Percentiles rank a stretch among this genome's conserved stretches.
Evolutionary conservation across 2,797 vertebrate species (phyloP).

Genomic region (Otus scops): DNA sequence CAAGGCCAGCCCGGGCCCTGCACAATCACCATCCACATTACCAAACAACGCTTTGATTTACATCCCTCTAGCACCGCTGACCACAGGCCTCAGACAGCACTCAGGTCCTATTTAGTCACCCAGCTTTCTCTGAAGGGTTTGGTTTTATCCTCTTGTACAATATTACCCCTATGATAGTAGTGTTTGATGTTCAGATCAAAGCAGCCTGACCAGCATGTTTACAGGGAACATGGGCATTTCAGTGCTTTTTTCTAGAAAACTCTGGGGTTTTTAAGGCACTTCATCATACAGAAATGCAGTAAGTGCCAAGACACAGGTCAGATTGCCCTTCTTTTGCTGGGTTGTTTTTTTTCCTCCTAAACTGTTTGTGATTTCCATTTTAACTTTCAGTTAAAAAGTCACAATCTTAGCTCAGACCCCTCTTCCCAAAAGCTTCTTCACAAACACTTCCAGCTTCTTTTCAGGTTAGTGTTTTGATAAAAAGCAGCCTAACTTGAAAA

Average conservation of each 20-base stretch:
- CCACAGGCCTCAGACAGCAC: neutral
- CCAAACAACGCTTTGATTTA: neutral
- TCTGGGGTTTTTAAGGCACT: neutral
- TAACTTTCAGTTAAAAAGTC: neutral
- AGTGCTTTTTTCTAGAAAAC: neutral
- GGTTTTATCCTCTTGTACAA: neutral
- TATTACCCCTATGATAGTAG: too few relatives aligned
- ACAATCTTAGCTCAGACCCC: neutral
- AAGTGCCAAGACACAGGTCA: neutral
- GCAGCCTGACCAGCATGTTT: neutral
- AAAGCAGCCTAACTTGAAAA: neutral
- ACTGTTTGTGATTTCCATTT: neutral
- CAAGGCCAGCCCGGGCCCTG: neutral
- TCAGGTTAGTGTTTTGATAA: neutral
- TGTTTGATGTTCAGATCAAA: neutral
- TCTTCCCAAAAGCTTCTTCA: neutral
- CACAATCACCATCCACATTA: neutral
- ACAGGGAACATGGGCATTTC: neutral
- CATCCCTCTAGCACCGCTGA: neutral
- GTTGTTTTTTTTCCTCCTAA: neutral
- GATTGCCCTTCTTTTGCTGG: neutral
- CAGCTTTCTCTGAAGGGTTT: neutral
- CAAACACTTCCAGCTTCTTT: neutral
- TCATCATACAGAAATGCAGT: neutral
- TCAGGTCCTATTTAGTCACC: neutral